A percentile compares a stretch with the other conserved stretches of the same genome.
These are phyloP conservation scores for Triplophysa yarkandensis DNA, from an alignment of 2,797 vertebrate species.

Conservation along the genomic window DNA sequence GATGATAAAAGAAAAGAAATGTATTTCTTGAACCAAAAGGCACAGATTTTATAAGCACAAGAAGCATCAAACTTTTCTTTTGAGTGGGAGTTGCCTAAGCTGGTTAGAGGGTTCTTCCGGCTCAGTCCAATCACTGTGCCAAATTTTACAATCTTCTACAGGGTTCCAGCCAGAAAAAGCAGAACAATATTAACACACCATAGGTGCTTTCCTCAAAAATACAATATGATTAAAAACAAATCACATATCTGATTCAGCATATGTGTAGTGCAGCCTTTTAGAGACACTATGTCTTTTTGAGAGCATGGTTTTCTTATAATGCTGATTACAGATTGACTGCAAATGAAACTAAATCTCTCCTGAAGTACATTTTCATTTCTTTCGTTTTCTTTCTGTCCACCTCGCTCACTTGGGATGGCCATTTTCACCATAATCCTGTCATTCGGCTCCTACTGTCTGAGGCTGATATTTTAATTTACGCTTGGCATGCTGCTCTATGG, in stretches of 20 bases:
- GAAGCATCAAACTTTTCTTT: not conserved
- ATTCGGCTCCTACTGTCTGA: conserved; percentile 63
- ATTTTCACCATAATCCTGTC: conserved; percentile 67
- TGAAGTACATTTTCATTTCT: conserved; percentile 17
- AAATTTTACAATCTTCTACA: not conserved
- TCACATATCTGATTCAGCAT: not conserved
- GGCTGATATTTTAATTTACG: conserved; percentile 69
- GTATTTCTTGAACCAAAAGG: not conserved
- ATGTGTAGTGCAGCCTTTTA: not conserved
- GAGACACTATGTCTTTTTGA: not conserved
- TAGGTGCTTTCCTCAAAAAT: not conserved
- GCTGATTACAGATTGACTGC: not conserved
- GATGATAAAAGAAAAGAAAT: not conserved
- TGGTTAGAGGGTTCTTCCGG: not conserved
- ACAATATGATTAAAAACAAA: not conserved
- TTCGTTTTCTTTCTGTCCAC: conserved; percentile 49
- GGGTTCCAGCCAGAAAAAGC: not conserved
- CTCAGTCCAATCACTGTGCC: not conserved
- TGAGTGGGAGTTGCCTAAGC: not conserved
- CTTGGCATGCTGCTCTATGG: conserved; percentile 57
- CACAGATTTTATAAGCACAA: not conserved
- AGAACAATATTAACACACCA: not conserved
- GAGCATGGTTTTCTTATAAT: not conserved
- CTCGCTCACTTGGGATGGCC: conserved; percentile 58
- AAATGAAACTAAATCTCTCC: not conserved